Evolutionary conservation across 53 echinoderm and acorn worm species (phyloP).

Genomic region (Arbacia lixula): DNA sequence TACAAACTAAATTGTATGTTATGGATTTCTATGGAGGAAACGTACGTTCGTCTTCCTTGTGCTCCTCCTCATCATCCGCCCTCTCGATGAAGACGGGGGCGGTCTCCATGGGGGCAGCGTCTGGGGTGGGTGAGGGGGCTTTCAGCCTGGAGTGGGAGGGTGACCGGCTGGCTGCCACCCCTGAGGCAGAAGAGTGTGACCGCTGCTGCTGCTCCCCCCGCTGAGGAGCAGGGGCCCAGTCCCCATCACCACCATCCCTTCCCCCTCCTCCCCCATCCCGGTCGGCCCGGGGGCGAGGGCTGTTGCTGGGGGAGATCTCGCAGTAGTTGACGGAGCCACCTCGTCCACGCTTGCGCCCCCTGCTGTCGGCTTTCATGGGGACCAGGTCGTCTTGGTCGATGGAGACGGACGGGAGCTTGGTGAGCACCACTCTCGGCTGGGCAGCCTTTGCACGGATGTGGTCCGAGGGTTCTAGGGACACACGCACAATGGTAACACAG

Average conservation of each 20-base stretch:
- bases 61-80: constrained; percentile 59
- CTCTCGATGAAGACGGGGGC: constrained; percentile 83
- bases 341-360: constrained; percentile 64
- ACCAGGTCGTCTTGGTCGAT: constrained; percentile 59
- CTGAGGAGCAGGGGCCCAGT: not conserved
- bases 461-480: constrained; percentile 38
- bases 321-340: constrained; percentile 50
- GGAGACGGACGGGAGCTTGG: constrained; percentile 54
- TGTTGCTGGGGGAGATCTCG: constrained; percentile 40
- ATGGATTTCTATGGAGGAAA: not conserved
- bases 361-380: constrained; percentile 48
- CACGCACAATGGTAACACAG: no score
- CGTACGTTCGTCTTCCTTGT: constrained; percentile 33
- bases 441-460: constrained; percentile 44
- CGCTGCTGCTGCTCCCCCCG: no score
- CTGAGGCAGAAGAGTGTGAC: not conserved
- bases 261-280: constrained; percentile 44
- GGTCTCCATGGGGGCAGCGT: constrained; percentile 63
- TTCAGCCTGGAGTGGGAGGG: constrained; percentile 28
- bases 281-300: constrained; percentile 37
- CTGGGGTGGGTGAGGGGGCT: constrained; percentile 45
- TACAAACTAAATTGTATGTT: no score
- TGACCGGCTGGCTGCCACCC: constrained; percentile 6
- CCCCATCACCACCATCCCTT: constrained; percentile 1
- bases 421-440: constrained; percentile 69